phyloP scores from a whole-genome alignment of 2,113 vertebrate species.

The Fregata magnificens region DNA sequence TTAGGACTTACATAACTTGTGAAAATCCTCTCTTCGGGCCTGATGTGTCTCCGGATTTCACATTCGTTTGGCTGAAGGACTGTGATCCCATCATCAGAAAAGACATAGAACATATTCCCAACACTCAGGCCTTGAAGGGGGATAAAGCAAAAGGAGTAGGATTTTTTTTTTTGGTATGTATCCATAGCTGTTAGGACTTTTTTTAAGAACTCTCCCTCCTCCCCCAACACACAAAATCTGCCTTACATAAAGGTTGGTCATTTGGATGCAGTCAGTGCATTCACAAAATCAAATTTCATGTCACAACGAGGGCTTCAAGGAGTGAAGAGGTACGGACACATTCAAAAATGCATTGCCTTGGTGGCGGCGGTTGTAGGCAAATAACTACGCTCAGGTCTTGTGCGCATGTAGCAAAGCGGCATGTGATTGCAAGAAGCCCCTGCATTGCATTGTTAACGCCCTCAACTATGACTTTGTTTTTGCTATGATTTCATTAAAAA shows the following conservation, averaged over 20 bases:
- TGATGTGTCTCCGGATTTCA: conserved; percentile 89
- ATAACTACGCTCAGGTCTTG: neutral
- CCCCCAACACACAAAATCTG: neutral
- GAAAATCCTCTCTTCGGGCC: conserved; percentile 85
- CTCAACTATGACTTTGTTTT: neutral
- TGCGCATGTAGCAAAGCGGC: rapidly evolving
- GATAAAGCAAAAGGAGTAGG: conserved; percentile 40
- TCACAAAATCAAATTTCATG: conserved; percentile 20
- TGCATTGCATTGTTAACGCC: neutral
- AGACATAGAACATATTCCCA: conserved; percentile 96
- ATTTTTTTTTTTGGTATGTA: neutral
- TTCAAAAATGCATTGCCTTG: conserved; percentile 67
- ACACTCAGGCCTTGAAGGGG: conserved; percentile 86
- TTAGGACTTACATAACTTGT: conserved; percentile 85
- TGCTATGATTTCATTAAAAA: neutral
- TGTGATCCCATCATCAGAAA: conserved; percentile 88
- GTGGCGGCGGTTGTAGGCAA: neutral
- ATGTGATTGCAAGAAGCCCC: neutral
- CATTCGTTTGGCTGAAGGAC: conserved; percentile 89
- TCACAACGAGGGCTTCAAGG: conserved; percentile 20
- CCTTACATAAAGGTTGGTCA: neutral
- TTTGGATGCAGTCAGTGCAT: neutral
- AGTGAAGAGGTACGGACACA: conserved; percentile 35
- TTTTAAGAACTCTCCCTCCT: neutral
- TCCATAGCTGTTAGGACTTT: neutral